These are phyloP conservation scores for Sebastiscus albofasciatus DNA, from an alignment of 2,797 vertebrate species.

Conservation along the genomic window DNA sequence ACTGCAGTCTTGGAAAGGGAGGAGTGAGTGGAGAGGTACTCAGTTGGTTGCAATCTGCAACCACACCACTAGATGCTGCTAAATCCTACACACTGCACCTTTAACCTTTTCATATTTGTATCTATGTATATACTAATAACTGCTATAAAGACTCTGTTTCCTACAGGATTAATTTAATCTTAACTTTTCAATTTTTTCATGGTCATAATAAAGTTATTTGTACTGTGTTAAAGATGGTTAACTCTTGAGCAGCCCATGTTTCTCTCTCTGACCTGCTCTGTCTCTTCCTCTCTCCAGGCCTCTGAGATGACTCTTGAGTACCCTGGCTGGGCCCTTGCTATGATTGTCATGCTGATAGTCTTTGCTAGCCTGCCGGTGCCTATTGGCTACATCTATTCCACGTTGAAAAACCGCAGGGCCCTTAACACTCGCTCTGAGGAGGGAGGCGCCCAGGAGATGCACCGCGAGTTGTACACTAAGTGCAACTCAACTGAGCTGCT, in stretches of 20 bases:
- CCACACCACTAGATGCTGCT: too few relatives aligned
- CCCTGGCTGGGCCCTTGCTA: slow-evolving; percentile 81
- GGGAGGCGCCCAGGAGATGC: slow-evolving; percentile 43
- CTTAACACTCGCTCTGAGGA: slow-evolving; percentile 5
- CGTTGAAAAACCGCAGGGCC: slow-evolving; percentile 26
- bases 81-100: too few relatives aligned
- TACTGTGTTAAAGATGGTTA: neutral
- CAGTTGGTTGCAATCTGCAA: too few relatives aligned
- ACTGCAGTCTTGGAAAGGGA: too few relatives aligned
- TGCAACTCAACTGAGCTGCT: slow-evolving; percentile 76
- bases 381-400: slow-evolving; percentile 70
- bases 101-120: neutral
- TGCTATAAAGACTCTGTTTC: neutral
- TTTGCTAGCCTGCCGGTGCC: slow-evolving; percentile 85
- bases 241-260: neutral
- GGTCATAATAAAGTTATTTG: neutral
- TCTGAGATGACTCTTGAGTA: slow-evolving; percentile 79
- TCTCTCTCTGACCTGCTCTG: neutral
- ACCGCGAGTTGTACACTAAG: slow-evolving; percentile 78
- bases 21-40: too few relatives aligned
- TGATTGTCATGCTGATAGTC: slow-evolving; percentile 80
- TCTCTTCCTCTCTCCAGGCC: slow-evolving; percentile 70
- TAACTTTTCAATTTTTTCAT: neutral
- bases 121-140: neutral
- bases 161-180: neutral